Evolutionary conservation across 2,888 invertebrate genomes (phyloP).

Genomic region (Caenorhabditis imperialis): DNA sequence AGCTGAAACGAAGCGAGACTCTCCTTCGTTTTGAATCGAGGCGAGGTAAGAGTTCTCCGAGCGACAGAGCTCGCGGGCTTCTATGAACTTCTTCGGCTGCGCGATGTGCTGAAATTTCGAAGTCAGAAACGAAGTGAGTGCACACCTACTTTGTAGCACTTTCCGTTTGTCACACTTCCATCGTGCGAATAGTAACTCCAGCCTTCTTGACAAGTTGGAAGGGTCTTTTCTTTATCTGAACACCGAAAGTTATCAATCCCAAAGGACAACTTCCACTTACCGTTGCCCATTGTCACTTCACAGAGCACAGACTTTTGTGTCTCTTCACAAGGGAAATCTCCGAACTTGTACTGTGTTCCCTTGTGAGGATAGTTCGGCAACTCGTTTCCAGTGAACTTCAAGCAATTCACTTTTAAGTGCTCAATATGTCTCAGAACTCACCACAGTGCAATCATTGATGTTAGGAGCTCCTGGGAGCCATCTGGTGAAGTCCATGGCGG

Average conservation of each 20-base stretch:
- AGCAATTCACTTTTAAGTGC: neutral
- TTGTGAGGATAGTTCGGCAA: constrained; percentile 47
- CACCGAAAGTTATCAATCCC: neutral
- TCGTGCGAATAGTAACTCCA: constrained; percentile 45
- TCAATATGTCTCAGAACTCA: constrained; percentile 5
- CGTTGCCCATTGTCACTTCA: constrained; percentile 39
- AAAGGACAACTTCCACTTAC: neutral
- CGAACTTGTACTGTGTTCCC: constrained; percentile 48
- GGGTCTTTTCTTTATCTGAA: constrained; percentile 13
- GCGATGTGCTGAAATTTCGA: constrained; percentile 31
- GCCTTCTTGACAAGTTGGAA: constrained; percentile 36
- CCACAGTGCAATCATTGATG: constrained; percentile 49
- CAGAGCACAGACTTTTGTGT: constrained; percentile 37
- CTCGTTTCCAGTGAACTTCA: constrained; percentile 50
- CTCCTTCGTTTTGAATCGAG: constrained; percentile 36
- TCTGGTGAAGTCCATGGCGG: constrained; percentile 46
- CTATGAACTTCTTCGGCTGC: constrained; percentile 29
- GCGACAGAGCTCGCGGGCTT: constrained; percentile 33
- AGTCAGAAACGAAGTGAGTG: too few species aligned
- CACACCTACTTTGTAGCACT: constrained; percentile 38
- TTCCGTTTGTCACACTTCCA: constrained; percentile 23
- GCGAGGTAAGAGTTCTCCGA: constrained; percentile 31
- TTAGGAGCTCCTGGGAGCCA: constrained; percentile 55
- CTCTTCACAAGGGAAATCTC: constrained; percentile 43
- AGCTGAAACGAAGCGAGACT: constrained; percentile 44